Evolutionary conservation across 1,140 invertebrate genomes (phyloP).

Genomic region (Drosophila sechellia): DNA sequence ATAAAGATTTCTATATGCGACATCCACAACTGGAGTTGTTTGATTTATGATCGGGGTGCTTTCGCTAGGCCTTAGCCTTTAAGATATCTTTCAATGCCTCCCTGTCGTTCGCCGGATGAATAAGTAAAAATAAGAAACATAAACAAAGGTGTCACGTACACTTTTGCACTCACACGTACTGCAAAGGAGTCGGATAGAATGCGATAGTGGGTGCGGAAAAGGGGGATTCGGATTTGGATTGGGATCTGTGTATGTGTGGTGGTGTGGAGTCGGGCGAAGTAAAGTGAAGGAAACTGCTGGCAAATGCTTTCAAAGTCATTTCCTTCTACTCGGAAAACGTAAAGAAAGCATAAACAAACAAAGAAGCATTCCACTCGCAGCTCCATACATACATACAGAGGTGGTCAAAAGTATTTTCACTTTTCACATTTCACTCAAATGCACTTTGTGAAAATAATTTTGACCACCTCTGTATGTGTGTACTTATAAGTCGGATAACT

Average conservation of each 20-base stretch:
- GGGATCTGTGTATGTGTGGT: not conserved
- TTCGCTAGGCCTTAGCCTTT: constrained; percentile 65
- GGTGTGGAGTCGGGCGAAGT: constrained; percentile 6
- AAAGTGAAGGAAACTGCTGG: constrained; percentile 24
- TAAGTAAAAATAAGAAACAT: constrained; percentile 66
- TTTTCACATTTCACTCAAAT: no score
- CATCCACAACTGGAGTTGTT: constrained; percentile 19
- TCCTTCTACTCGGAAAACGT: constrained; percentile 71
- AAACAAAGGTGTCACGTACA: constrained; percentile 79
- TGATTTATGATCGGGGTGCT: constrained; percentile 56
- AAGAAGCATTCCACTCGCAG: constrained; percentile 29
- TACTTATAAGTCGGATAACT: constrained; percentile 33
- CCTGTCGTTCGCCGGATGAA: constrained; percentile 27
- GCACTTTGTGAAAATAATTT: no score
- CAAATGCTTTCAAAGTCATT: constrained; percentile 69
- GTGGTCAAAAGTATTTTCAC: no score
- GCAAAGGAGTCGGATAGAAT: constrained; percentile 17
- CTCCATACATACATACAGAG: not conserved
- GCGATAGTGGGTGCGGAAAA: constrained; percentile 6
- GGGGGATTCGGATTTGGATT: constrained; percentile 6
- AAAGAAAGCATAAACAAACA: constrained; percentile 66
- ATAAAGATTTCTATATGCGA: not conserved
- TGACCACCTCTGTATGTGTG: no score
- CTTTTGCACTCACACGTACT: constrained; percentile 31
- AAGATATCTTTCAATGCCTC: constrained; percentile 66